Base-by-base conservation (phyloP, 2,888 invertebrate species). In the Leptinotarsa peninsularis region DNA sequence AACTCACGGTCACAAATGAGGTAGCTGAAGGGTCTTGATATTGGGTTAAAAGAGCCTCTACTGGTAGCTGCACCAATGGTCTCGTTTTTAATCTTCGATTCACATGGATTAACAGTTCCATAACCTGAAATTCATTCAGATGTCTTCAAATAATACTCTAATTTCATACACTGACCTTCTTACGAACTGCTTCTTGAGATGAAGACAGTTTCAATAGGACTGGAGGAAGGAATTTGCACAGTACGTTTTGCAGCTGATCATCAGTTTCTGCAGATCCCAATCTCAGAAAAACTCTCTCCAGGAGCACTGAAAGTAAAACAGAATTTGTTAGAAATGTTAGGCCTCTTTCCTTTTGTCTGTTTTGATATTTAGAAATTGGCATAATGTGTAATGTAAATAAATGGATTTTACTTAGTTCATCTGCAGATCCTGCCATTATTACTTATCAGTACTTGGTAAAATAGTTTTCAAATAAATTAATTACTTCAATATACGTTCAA, bases 151-250 rank as follows among this genome's bases (percentile, higher is more conserved):
- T 66, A 18, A n/a, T 23, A 72, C n/a, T n/a, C 27, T 13, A 15
- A 14, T 63, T 43, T 43, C n/a, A 50, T 21, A 15, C 54, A 66
- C 18, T 60, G 83, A 88, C 88, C 85, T 89, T 89, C 82, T 88
- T 88, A 67, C 93, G 89, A 67, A 98, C 96, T 85, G 93, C 93
- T 87, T 97, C 97, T 88, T 96, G 93, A 63, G 93, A 92, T 27
- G 97, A 97, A 66, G 95, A 94, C 69, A 98, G 90, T 89, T 98
- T 98, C n/a, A 97, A 90, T 78, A 98, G 91, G 73, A 97, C 95
- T 21, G 97, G 97, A 43, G 96, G 92, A 72, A 98, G 88, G 87
- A 97, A 97, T 86, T 96, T 93, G 73, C 90, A 92, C 49, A 98
- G 92, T 74, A 94, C 93, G 84, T 91, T 92, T 88, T 97, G 94